Percentiles rank a stretch among this genome's conserved stretches.
phyloP scores from a whole-genome alignment of 1,140 invertebrate species.

The Tetragnatha versicolor region DNA sequence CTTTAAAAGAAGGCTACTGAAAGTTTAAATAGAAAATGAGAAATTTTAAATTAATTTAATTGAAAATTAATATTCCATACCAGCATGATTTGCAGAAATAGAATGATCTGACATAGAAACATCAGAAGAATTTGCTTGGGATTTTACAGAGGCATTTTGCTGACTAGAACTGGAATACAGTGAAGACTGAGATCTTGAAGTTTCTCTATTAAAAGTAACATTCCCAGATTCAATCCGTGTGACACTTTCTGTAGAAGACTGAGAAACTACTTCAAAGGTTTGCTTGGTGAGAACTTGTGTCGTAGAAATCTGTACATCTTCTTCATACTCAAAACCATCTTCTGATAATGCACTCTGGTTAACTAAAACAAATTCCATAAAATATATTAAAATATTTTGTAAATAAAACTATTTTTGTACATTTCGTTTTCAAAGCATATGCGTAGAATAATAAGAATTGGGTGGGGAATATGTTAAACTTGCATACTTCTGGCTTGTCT shows the following conservation, averaged over 20 bases:
- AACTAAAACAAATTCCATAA: slow-evolving; percentile 12
- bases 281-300: background rate
- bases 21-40: too few relatives aligned
- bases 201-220: slow-evolving; percentile 15
- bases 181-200: slow-evolving; percentile 27
- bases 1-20: too few relatives aligned
- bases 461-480: too few relatives aligned
- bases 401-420: too few relatives aligned
- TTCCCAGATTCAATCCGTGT: background rate
- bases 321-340: background rate
- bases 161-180: slow-evolving; percentile 45
- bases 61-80: background rate
- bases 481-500: slow-evolving; percentile 53
- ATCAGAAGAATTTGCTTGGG: slow-evolving; percentile 32
- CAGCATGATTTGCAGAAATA: slow-evolving; percentile 27
- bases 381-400: background rate
- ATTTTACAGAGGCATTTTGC: slow-evolving; percentile 32
- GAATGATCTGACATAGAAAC: slow-evolving; percentile 37
- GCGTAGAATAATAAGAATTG: too few relatives aligned
- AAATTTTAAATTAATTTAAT: too few relatives aligned
- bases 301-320: slow-evolving; percentile 5
- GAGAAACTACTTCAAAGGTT: slow-evolving; percentile 7
- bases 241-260: slow-evolving; percentile 9
- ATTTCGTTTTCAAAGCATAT: too few relatives aligned
- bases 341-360: slow-evolving; percentile 37